Base-by-base conservation (phyloP, 1,140 invertebrate species). In the Zaprionus africanus region DNA sequence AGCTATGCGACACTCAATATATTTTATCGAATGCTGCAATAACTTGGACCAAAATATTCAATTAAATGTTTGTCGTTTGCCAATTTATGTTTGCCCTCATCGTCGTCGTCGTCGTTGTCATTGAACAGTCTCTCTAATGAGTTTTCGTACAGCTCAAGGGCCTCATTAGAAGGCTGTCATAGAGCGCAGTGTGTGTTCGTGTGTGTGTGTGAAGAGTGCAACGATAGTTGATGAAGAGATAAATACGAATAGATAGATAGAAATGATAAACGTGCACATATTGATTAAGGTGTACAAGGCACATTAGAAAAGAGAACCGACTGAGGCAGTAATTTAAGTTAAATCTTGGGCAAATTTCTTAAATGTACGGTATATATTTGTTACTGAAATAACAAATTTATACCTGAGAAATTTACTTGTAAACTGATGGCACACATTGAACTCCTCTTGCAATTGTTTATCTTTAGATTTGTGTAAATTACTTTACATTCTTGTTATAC, bases 41-140 rank as follows among this genome's bases (percentile, higher is more conserved):
- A 86, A 82, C 68, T 83, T 87, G 66, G 7, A n/a, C 66, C 83
- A 66, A 80, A 87, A 87, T 79, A 88, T 88, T 90, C 84, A 88
- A 88, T 88, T 88, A 88, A 84, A 81, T 84, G 78, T 82, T 70
- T 60, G 54, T 60, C 67, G 46, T 68, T 60, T 56, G 53, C 34
- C 53, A 87, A 87, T 87, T 87, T 87, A 87, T 87, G 73, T 78
- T 84, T 72, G 62, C 76, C 57, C 49, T 57, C 63, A 57, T 66
- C 31, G 31, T 31, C 28, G 28, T 31, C 28, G 28, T 28, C 28
- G 1, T 31, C 28, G 31, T 34, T 5, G 0, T 26, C 26, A 5
- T 26, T 34, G 31, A 67, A 53, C 57, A 62, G 46, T 34, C 66
- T 72, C 28, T 54, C 69, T 77, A 87, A 83, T 87, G 84, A 87